Percentiles rank a stretch among this genome's conserved stretches.
Conservation (phyloP, 2,888 invertebrate genomes). For the Trissolcus brochymenae region DNA sequence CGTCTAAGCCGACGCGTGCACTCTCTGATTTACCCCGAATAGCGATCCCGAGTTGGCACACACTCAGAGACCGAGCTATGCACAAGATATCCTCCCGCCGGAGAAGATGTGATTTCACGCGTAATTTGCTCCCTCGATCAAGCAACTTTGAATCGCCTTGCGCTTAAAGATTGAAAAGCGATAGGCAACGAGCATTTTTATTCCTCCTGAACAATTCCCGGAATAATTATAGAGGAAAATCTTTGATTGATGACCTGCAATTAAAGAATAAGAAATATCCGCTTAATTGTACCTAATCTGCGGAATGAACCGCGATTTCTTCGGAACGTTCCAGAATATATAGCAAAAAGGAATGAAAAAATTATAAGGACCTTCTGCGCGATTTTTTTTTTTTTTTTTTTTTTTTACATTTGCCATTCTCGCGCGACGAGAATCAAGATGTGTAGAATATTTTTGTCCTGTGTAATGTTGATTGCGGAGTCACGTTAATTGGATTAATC, state of each 20-base stretch:
- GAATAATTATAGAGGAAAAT: conserved; percentile 11
- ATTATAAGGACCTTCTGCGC: too few relatives aligned
- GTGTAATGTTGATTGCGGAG: conserved; percentile 35
- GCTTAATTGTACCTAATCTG: too few relatives aligned
- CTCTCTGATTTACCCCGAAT: conserved; percentile 61
- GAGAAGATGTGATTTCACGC: conserved; percentile 49
- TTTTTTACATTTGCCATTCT: too few relatives aligned
- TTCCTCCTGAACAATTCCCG: conserved; percentile 9
- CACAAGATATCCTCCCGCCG: conserved; percentile 5
- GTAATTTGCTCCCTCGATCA: conserved; percentile 50
- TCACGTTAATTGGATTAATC: conserved; percentile 54
- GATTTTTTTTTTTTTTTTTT: too few relatives aligned
- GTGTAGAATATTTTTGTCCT: conserved; percentile 18
- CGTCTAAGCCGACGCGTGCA: conserved; percentile 61
- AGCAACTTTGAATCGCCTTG: conserved; percentile 31
- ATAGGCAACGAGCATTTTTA: conserved; percentile 1
- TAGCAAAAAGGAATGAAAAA: too few relatives aligned
- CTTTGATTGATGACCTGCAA: background rate
- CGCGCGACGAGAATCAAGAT: too few relatives aligned
- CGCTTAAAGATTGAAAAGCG: too few relatives aligned
- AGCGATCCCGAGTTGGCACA: conserved; percentile 12
- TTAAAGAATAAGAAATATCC: conserved; percentile 2
- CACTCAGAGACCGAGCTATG: conserved; percentile 18
- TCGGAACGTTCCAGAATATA: too few relatives aligned
- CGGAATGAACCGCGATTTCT: background rate